phyloP scores from a whole-genome alignment of 2,888 invertebrate genomes.

The Pachydiplax longipennis region DNA sequence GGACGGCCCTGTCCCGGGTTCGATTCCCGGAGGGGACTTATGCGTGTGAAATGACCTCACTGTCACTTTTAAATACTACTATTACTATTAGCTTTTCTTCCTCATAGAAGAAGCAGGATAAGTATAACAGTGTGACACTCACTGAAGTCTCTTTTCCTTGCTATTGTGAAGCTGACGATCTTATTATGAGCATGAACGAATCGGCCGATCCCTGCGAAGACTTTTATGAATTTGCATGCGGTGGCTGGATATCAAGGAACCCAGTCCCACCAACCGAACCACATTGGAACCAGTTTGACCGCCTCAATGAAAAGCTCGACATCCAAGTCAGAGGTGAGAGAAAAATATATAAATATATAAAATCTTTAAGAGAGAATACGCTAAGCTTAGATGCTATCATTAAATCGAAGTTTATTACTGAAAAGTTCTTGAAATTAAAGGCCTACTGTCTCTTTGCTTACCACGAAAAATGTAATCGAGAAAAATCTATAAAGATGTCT shows the following conservation, averaged over 20 bases:
- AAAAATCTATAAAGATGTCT: too few species aligned
- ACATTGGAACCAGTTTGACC: slow-evolving; percentile 68
- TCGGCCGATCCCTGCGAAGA: slow-evolving; percentile 59
- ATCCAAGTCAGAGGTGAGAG: slow-evolving; percentile 63
- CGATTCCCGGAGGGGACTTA: too few species aligned
- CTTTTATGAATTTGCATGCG: slow-evolving; percentile 60
- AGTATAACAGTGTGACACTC: not conserved
- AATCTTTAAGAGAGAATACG: too few species aligned
- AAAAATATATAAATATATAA: not conserved
- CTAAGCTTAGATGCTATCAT: too few species aligned
- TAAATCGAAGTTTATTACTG: too few species aligned
- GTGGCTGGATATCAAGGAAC: slow-evolving; percentile 56
- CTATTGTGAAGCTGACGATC: slow-evolving; percentile 51
- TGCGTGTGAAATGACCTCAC: too few species aligned
- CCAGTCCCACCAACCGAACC: slow-evolving; percentile 54
- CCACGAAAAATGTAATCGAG: too few species aligned
- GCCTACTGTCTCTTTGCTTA: too few species aligned
- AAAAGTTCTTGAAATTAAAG: too few species aligned
- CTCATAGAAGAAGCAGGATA: not conserved
- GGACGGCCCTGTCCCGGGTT: too few species aligned
- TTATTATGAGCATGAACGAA: slow-evolving; percentile 55
- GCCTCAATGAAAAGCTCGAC: slow-evolving; percentile 67
- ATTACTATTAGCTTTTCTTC: too few species aligned
- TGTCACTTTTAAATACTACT: too few species aligned
- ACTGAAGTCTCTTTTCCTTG: not conserved